Evolutionary conservation across 2,113 vertebrate species (phyloP), one percentile per base, ranked within the genome.

Genomic region (Jacana jacana): DNA sequence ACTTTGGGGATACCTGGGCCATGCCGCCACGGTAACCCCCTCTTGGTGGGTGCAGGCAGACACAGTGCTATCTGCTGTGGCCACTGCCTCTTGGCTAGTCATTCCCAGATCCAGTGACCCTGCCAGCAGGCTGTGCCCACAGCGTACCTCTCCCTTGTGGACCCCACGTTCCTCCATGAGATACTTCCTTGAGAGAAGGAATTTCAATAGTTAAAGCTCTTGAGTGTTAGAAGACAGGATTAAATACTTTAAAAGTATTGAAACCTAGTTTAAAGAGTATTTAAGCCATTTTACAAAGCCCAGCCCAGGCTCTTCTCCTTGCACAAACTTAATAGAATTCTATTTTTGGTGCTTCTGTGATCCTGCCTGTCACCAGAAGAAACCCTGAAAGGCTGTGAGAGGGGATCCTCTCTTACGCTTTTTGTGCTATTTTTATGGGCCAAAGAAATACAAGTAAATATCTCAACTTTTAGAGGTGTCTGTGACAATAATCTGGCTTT

Each of bases 61-160:
- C 58, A 27, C 18, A 8, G n/a, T 5, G 1, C 19, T 48, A 35
- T 25, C 49, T 4, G 1, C 72, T 27, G 31, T 4, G 0, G 2
- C 49, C 11, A 2, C 72, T 71, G 52, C 10, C 39, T 49, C 61
- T 85, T 54, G 1, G 2, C 28, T 10, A 11, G 46, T 77, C 57
- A 17, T 51, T 84, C 12, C 27, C 0, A 0, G 66, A 51, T 39
- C 39, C 0, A 1, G 44, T 3, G 6, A n/a, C 48, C 30, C 11
- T 1, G 0, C 5, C 0, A 3, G 19, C 69, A 51, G 44, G 13
- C 81, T 70, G 7, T 65, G 54, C 44, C 71, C 13, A 1, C 1
- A 4, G 13, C 10, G 6, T 42, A n/a, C 35, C 13, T 55, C 39
- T 57, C 13, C 52, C 60, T 57, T 5, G 0, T 63, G 31, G 51